These are phyloP conservation scores for Psittacula cyanocephala DNA, from an alignment of 2,113 vertebrate genomes.

Conservation along the genomic window DNA sequence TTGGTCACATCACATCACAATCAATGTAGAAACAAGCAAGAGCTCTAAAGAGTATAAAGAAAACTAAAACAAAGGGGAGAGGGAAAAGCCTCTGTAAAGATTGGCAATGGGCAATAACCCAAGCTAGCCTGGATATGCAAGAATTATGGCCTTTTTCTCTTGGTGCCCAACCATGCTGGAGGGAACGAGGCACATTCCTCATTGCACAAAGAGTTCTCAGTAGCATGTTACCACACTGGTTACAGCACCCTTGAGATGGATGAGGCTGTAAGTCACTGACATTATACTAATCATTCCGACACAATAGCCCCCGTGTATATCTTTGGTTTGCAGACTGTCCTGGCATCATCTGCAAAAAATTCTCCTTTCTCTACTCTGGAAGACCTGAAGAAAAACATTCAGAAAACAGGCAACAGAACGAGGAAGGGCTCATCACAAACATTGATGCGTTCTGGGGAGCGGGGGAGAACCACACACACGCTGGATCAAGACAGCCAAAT, in stretches of 20 bases:
- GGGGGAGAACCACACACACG: not conserved
- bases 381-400: not conserved
- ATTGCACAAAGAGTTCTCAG: constrained; percentile 55
- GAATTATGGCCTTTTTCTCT: not conserved
- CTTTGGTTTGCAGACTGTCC: not conserved
- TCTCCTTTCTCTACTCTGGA: not conserved
- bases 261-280: constrained; percentile 7
- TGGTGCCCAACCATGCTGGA: not conserved
- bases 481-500: not conserved
- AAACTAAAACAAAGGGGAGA: not conserved
- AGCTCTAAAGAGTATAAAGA: not conserved
- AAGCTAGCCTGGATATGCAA: not conserved
- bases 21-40: not conserved
- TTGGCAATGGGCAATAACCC: not conserved
- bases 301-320: not conserved
- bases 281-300: not conserved
- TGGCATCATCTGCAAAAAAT: not conserved
- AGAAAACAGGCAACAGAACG: not conserved
- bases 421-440: not conserved
- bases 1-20: not conserved
- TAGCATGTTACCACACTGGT: not conserved
- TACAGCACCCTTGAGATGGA: constrained; percentile 41
- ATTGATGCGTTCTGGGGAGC: not conserved
- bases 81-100: not conserved
- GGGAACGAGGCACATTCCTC: not conserved